Base-by-base conservation (phyloP, 2,888 invertebrate species). In the Trissolcus japonicus region DNA sequence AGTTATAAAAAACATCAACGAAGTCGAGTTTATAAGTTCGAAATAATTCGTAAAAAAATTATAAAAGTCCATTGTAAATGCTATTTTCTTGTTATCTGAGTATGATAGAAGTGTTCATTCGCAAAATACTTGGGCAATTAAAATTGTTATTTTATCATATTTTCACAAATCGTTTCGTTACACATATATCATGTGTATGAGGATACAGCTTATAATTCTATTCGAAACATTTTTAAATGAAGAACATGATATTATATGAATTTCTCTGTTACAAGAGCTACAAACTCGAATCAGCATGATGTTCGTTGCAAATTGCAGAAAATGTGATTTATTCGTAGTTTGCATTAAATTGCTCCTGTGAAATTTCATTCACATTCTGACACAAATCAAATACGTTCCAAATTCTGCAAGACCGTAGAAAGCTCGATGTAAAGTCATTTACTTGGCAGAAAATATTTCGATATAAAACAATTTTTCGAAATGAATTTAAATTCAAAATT, bases 221-320 rank as follows among this genome's bases (percentile, higher is more conserved):
- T 74, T 67, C 54, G 56, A 67, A 51, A 41, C 50, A 43, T 73
- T 61, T 66, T 51, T 55, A 25, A 50, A 55, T 11, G 9, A 48
- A 51, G 14, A 48, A 55, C 25, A 25, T 11, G 43, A 16, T 13
- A 35, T 1, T 35, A 35, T 46, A 46, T 16, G 46, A 16, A n/a
- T 16, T 46, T 16, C 40, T 16, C 40, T 16, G 17, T 19, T 17
- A 25, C 60, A 60, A 54, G 40, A 13, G 40, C 48, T 71, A 25
- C 55, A 61, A 66, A 66, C 61, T 66, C 66, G 14, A 74, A 57
- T 61, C 60, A 66, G 56, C 41, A 17, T 54, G 48, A 73, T 66
- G 66, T 73, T 74, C 56, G 51, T 67, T 50, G 56, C 46, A 63
- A 72, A 72, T 72, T 59, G 56, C 35, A 55, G 1, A 66, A 74